Evolutionary conservation across 2,888 invertebrate species (phyloP).

Genomic region (Clunio marinus): DNA sequence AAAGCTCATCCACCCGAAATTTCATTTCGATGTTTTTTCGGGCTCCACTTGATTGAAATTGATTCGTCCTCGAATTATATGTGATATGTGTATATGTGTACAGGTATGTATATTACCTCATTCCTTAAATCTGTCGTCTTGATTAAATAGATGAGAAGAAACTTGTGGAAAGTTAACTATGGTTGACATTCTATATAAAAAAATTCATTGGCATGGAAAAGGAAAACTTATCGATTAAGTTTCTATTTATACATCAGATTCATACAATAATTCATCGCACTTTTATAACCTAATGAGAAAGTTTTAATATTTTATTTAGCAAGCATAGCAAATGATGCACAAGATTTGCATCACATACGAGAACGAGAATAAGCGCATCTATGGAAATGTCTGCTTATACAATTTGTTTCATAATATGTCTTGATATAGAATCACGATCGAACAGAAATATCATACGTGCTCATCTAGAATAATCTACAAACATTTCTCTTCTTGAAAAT

Average conservation of each 20-base stretch:
- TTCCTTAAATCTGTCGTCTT: background rate
- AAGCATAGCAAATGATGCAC: background rate
- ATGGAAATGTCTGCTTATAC: too few species aligned
- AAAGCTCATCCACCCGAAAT: constrained; percentile 34
- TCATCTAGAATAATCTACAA: background rate
- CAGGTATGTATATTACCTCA: too few species aligned
- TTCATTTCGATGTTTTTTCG: background rate
- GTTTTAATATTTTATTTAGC: background rate
- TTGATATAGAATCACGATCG: background rate
- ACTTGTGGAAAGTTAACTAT: constrained; percentile 12
- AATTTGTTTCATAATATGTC: constrained; percentile 4
- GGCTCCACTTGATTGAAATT: constrained; percentile 30
- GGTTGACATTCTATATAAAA: background rate
- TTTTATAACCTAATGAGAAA: background rate
- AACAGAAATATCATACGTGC: constrained; percentile 14
- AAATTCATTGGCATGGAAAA: constrained; percentile 22
- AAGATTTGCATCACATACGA: constrained; percentile 30
- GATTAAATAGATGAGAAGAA: background rate
- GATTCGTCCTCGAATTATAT: background rate
- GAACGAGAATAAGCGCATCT: constrained; percentile 13
- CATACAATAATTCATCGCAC: background rate
- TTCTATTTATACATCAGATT: background rate
- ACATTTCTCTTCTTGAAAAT: background rate
- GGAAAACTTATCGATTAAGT: constrained; percentile 31
- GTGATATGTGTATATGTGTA: too few species aligned